These are phyloP conservation scores for Lasioglossum villosulum DNA, from an alignment of 2,888 invertebrate genomes.

Conservation along the genomic window DNA sequence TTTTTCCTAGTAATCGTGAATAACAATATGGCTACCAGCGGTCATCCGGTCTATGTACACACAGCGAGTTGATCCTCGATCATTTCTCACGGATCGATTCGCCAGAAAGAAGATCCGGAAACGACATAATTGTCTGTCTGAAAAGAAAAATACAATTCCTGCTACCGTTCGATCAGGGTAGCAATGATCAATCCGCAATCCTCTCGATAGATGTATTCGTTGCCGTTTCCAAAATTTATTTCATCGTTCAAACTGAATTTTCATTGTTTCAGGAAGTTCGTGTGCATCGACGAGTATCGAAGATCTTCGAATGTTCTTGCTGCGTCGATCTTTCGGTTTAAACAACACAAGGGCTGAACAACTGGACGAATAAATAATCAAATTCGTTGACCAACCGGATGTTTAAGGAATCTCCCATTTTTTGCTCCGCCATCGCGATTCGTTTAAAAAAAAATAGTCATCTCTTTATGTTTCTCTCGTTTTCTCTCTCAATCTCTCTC, in stretches of 20 bases:
- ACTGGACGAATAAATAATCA: not conserved
- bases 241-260: not conserved
- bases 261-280: not conserved
- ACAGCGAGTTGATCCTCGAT: constrained; percentile 42
- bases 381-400: constrained; percentile 16
- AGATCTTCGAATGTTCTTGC: not conserved
- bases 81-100: not conserved
- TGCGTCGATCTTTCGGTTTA: not conserved
- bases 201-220: not conserved
- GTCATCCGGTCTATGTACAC: constrained; percentile 58
- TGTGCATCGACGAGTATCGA: not conserved
- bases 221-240: not conserved
- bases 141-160: not conserved
- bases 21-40: constrained; percentile 57
- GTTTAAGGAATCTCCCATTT: constrained; percentile 39
- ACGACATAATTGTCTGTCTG: not conserved
- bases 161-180: not conserved
- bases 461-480: constrained; percentile 46
- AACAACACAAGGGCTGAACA: constrained; percentile 9
- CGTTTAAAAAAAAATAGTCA: constrained; percentile 52
- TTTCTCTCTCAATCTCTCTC: constrained; percentile 8
- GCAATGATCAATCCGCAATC: not conserved
- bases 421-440: constrained; percentile 22
- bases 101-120: not conserved
- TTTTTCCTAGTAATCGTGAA: constrained; percentile 51